Base-by-base conservation (phyloP, 53 echinoderm and acorn worm species). In the Patiria pectinifera region DNA sequence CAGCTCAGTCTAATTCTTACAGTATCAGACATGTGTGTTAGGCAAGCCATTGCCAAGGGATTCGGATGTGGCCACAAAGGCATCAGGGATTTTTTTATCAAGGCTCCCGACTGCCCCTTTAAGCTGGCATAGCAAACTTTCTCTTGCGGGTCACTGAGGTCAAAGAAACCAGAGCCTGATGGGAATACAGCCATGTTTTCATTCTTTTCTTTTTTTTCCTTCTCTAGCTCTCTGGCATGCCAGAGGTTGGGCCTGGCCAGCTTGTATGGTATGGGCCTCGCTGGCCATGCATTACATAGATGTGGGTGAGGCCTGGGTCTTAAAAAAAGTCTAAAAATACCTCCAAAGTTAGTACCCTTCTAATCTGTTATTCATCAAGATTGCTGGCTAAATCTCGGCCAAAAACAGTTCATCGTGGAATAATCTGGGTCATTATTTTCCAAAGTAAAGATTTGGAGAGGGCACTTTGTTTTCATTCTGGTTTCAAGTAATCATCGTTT, bases 101-200 rank as follows among this genome's bases (percentile, higher is more conserved):
- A 70, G 21, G 70, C 16, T 70, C 70, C 78, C 7, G 45, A 60
- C 80, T 44, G n/a, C 47, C 89, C 81, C 90, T 90, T 90, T 90
- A 80, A 90, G 63, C 23, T 48, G 69, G 47, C 3, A 48, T 81
- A 48, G 26, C 90, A 90, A 80, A 82, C 90, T 90, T 69, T 85
- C 53, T 62, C 79, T 35, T 66, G 66, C 48, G 90, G 90, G 82
- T 90, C 90, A 82, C 66, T 78, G 48, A 90, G 80, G 90, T 90
- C 80, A 90, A 35, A 19, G 90, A 90, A 90, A 90, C 26, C 81
- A 49, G 59, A 90, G 45, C 80, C 90, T 70, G 69, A 90, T 69
- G 47, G 90, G 90, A 80, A 90, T 80, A 81, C 22, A 66, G 23
- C 69, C 63, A 81, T 90, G 90, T 90, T 90, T 90, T 90, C 82